Evolutionary conservation across 2,888 invertebrate genomes (phyloP), one percentile per base, ranked within the genome.

Genomic region (Netelia virgata): DNA sequence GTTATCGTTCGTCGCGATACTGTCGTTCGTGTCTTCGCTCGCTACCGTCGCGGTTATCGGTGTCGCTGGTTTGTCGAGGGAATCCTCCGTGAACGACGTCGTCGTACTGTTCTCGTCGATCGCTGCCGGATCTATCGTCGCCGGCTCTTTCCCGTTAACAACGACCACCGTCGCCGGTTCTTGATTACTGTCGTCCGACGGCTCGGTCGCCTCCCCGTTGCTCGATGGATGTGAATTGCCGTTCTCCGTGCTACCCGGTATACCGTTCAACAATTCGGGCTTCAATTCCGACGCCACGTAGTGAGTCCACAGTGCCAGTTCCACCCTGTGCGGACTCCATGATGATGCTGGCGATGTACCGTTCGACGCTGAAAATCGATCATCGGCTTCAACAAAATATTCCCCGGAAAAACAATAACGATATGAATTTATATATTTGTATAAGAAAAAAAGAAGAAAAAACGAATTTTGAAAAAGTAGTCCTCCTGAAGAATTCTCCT

Each of bases 241-340:
- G 93, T 95, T 92, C 94, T 95, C 92, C 93, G 94, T 91, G 90
- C 94, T 79, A 89, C 93, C 89, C 69, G 93, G 90, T 94, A 97
- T 96, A 90, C 96, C 96, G 90, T 97, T 97, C 87, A 98, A 95
- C 86, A 98, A 94, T 91, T 97, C 97, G 50, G 98, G 98, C 93
- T 97, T 97, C 89, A 97, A 93, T 90, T 98, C 98, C 85, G 97
- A 96, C 87, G 98, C 96, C 80, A 98, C 96, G 93, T 97, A 97
- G 94, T 98, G 98, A 80, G 98, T 97, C 98, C 98, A 99, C 90
- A 99, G 94, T 63, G 98, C 97, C 91, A 98, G 94, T 94, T 99
- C 98, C 79, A 98, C 98, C 94, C 96, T 96, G 91, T 95, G 95
- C 23, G 95, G 94, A 84, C 94, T 95, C 95, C 95, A 96, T 57